A percentile compares a stretch with the other conserved stretches of the same genome.
Conservation (phyloP, 2,797 vertebrate species). For the Perodicticus potto region DNA sequence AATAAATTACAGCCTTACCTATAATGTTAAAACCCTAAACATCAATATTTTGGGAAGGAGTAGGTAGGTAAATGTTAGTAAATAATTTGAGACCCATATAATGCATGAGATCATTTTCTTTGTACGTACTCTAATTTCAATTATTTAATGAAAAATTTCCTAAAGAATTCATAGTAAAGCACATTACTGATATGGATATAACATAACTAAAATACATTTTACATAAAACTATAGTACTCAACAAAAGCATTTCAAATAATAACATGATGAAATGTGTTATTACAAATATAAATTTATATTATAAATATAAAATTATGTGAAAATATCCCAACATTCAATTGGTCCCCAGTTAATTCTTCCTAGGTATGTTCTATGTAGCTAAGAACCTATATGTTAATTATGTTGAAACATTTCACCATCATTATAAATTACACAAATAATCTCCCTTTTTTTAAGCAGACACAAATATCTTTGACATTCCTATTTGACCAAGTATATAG, state of each 20-base stretch:
- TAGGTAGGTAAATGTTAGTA: neutral
- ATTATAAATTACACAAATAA: neutral
- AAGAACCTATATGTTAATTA: neutral
- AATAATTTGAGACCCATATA: neutral
- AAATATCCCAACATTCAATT: conserved; percentile 1
- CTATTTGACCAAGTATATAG: neutral
- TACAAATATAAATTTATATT: neutral
- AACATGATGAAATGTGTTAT: neutral
- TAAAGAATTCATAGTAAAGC: neutral
- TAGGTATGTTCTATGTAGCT: neutral
- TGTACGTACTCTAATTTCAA: neutral
- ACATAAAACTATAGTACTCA: neutral
- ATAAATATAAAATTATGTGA: neutral
- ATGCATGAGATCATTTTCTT: neutral
- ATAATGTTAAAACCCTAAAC: neutral
- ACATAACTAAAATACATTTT: neutral
- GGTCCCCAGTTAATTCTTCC: neutral
- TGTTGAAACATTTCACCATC: neutral
- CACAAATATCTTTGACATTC: neutral
- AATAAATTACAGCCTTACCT: neutral
- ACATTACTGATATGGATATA: neutral
- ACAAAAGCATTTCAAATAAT: neutral
- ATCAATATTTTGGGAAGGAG: neutral
- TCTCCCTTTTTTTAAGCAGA: neutral
- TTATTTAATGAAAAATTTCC: neutral